Evolutionary conservation across 2,888 invertebrate genomes (phyloP).

Genomic region (Corbicula japonica): DNA sequence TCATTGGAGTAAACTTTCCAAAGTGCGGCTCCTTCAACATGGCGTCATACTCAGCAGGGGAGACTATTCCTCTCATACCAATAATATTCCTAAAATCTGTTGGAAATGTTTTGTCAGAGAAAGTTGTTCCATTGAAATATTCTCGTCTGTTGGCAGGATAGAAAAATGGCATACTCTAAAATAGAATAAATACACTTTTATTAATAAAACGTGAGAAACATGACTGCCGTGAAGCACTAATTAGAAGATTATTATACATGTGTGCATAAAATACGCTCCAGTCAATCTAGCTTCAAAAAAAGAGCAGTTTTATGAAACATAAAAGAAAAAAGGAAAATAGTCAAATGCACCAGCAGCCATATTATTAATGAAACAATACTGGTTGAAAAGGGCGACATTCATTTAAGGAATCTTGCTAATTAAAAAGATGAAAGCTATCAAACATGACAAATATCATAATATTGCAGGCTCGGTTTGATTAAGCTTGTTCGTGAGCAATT

Average conservation of each 20-base stretch:
- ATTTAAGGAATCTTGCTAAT: too few relatives aligned
- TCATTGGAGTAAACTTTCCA: constrained; percentile 67
- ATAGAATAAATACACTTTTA: constrained; percentile 5
- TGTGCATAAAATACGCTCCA: not conserved
- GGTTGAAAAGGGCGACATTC: too few relatives aligned
- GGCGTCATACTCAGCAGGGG: constrained; percentile 56
- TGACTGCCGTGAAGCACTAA: not conserved
- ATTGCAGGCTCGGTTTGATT: too few relatives aligned
- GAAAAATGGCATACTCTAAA: constrained; percentile 71
- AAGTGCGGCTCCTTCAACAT: constrained; percentile 69
- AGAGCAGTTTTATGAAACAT: too few relatives aligned
- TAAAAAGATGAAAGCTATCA: too few relatives aligned
- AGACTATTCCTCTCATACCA: constrained; percentile 66
- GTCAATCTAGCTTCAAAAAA: too few relatives aligned
- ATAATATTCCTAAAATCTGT: constrained; percentile 49
- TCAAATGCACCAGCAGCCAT: too few relatives aligned
- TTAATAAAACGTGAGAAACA: not conserved
- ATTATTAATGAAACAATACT: too few relatives aligned
- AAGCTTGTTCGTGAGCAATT: too few relatives aligned
- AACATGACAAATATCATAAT: too few relatives aligned
- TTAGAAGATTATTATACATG: not conserved
- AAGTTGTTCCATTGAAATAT: constrained; percentile 69
- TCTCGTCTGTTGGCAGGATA: constrained; percentile 72
- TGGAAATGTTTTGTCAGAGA: constrained; percentile 51
- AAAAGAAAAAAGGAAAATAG: too few relatives aligned